phyloP scores from a whole-genome alignment of 2,888 invertebrate genomes.

The Scaeva pyrastri region DNA sequence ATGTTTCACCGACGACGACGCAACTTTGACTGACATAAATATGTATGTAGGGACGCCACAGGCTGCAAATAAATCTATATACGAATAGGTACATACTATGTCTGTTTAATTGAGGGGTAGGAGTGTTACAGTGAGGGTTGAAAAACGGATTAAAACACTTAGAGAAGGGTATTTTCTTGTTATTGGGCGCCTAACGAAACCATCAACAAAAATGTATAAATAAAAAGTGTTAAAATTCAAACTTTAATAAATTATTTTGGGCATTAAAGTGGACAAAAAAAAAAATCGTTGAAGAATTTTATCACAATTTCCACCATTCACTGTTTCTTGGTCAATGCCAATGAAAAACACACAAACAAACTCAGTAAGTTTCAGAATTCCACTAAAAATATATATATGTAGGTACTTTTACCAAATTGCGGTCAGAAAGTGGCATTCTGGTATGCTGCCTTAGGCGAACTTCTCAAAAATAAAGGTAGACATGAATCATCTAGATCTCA shows the following conservation, averaged over 20 bases:
- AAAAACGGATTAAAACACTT: background rate
- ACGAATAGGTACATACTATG: background rate
- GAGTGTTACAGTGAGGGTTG: background rate
- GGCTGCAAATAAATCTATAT: too few relatives aligned
- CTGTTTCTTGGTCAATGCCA: too few relatives aligned
- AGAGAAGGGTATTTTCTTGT: background rate
- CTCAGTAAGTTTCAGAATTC: too few relatives aligned
- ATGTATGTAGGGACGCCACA: background rate
- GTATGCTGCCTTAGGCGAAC: background rate
- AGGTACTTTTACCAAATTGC: too few relatives aligned
- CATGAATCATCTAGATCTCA: slow-evolving; percentile 3
- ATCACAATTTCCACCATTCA: background rate
- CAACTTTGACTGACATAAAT: slow-evolving; percentile 14
- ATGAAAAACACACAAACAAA: too few relatives aligned
- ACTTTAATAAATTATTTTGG: too few relatives aligned
- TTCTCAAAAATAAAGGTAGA: background rate
- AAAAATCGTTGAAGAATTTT: too few relatives aligned
- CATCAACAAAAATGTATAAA: too few relatives aligned
- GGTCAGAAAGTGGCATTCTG: background rate
- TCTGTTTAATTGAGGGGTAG: background rate
- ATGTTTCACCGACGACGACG: slow-evolving; percentile 22
- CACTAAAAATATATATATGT: too few relatives aligned
- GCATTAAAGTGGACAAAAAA: too few relatives aligned
- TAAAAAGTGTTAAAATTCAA: too few relatives aligned
- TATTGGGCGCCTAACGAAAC: slow-evolving; percentile 6